phyloP scores from a whole-genome alignment of 2,113 vertebrate species.

The Pygoscelis adeliae region DNA sequence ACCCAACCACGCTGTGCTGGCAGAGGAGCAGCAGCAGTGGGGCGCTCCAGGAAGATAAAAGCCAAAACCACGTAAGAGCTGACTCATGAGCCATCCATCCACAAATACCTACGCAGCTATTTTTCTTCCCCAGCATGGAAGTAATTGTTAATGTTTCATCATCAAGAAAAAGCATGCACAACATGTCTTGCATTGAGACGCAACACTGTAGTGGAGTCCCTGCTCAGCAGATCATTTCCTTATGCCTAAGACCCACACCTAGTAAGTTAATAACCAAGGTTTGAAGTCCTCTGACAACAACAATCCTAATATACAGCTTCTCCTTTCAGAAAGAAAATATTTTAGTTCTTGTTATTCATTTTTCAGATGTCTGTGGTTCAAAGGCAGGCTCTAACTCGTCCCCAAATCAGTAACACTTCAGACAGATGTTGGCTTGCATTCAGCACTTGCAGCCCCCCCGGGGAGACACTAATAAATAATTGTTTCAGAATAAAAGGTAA shows the following conservation, averaged over 20 bases:
- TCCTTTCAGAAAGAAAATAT: background rate
- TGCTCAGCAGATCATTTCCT: background rate
- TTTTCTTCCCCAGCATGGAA: background rate
- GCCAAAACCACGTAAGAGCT: background rate
- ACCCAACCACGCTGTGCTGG: rapidly evolving
- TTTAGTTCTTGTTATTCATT: background rate
- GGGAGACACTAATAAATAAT: background rate
- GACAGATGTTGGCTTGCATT: background rate
- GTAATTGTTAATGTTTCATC: background rate
- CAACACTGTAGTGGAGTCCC: background rate
- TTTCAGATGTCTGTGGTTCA: background rate
- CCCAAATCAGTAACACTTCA: background rate
- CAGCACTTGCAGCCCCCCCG: background rate
- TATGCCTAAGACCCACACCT: background rate
- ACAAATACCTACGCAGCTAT: background rate
- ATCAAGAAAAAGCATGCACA: background rate
- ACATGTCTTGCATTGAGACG: background rate
- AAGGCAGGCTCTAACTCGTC: background rate
- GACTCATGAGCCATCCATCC: background rate
- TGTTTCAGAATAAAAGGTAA: background rate
- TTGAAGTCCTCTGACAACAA: background rate
- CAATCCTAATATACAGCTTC: background rate
- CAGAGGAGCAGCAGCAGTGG: rapidly evolving
- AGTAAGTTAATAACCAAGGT: background rate
- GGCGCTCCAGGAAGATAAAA: background rate